A percentile compares a stretch with the other conserved stretches of the same genome.
Conservation (phyloP, 2,888 invertebrate species). For the Falcaria lacertinaria region DNA sequence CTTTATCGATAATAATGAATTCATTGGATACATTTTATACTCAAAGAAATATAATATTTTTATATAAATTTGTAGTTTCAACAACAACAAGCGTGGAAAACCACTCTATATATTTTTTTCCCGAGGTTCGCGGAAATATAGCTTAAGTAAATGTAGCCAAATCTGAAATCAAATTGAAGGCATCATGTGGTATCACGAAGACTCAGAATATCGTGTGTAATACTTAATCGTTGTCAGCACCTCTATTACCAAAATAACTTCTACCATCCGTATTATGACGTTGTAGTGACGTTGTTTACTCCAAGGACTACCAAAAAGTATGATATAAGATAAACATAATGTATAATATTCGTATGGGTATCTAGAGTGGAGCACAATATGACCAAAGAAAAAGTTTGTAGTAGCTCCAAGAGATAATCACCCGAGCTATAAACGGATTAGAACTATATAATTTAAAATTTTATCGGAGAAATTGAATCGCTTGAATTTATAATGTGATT, state of each 20-base stretch:
- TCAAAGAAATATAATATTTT: not conserved
- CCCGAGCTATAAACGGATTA: not conserved
- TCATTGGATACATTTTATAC: not conserved
- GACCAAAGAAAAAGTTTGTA: not conserved
- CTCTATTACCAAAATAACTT: not conserved
- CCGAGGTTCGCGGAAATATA: not conserved
- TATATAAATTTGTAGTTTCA: not conserved
- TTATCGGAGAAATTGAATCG: not conserved
- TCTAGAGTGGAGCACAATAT: not conserved
- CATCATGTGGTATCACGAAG: too few relatives aligned
- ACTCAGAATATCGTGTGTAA: too few relatives aligned
- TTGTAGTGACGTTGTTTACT: not conserved
- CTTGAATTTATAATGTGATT: not conserved
- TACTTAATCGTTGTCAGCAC: not conserved
- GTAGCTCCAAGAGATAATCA: not conserved
- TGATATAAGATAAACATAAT: conserved; percentile 1
- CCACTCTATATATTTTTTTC: not conserved
- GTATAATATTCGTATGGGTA: too few relatives aligned
- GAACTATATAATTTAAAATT: not conserved
- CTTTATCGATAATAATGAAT: not conserved
- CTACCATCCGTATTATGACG: not conserved
- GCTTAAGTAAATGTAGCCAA: too few relatives aligned
- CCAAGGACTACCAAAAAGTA: conserved; percentile 1
- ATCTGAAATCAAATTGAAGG: too few relatives aligned
- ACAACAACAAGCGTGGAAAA: not conserved